Evolutionary conservation across 2,113 vertebrate species (phyloP).

Genomic region (Gavialis gangeticus): DNA sequence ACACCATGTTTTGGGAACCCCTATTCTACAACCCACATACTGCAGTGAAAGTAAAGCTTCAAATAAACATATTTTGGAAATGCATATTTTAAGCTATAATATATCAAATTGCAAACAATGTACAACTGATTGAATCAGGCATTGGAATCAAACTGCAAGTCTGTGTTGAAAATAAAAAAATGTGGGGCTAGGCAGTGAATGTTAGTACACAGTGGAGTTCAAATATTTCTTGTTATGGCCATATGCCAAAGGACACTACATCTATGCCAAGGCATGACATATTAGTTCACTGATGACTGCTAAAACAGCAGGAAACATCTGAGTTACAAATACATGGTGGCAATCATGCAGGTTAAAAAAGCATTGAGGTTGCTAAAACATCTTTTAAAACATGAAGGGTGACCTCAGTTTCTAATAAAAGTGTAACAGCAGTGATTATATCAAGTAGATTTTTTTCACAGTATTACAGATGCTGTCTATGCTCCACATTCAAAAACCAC

Average conservation of each 20-base stretch:
- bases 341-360: neutral
- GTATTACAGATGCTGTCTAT: neutral
- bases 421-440: neutral
- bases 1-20: too few species aligned
- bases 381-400: constrained; percentile 5
- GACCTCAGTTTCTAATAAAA: neutral
- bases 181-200: neutral
- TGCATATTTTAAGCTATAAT: neutral
- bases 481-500: neutral
- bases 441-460: neutral
- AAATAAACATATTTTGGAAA: constrained; percentile 36
- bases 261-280: neutral
- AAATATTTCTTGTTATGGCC: neutral
- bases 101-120: constrained; percentile 11
- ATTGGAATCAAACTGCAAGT: constrained; percentile 11
- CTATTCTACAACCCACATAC: neutral
- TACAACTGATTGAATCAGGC: constrained; percentile 31
- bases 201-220: neutral
- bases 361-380: constrained; percentile 65
- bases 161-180: constrained; percentile 2
- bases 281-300: neutral
- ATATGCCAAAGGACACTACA: neutral
- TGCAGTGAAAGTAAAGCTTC: neutral
- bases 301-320: neutral
- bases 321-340: neutral